Evolutionary conservation across 1,140 invertebrate genomes (phyloP), one percentile per base, ranked within the genome.

Genomic region (Drosophila trapezifrons): DNA sequence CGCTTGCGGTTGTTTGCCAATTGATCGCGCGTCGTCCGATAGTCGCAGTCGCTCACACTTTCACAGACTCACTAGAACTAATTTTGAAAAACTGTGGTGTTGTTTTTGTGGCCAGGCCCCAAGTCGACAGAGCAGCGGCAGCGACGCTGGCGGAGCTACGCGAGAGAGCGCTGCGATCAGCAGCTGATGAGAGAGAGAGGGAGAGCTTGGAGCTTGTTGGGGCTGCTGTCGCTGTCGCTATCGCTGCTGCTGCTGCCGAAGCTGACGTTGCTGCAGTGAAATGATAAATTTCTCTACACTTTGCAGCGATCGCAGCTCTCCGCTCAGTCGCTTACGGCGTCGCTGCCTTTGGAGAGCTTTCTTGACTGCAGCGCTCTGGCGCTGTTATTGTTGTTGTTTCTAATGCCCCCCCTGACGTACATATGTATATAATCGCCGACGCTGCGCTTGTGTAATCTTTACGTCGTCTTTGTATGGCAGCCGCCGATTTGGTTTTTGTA

Each of bases 51-150:
- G 90, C 90, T 86, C 80, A 91, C 90, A 91, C 90, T 91, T 91
- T 91, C 90, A 89, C 90, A 91, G 89, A 91, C 90, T 83, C 84
- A 86, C 81, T 91, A 91, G 90, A 91, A 91, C 90, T 91, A 91
- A 91, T 90, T 90, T 90, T 80, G 78, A 85, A 90, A 85, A 89
- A 80, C 84, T 78, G 74, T 89, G 84, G 80, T 87, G 84, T 87
- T 87, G 84, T 87, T 87, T 87, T 87, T 87, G 84, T 89, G 84
- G 83, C 83, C 66, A 84, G 76, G 58, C 76, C 78, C 66, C 72
- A 47, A 80, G 40, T 27, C 59, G 66, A 35, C 76, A 29, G 67
- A 25, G 51, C 71, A 56, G 66, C 49, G 29, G 6, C 66, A 13
- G 37, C 29, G 37, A 29, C 60, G 46, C 20, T 60, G 22, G 58